Base-by-base conservation (phyloP, 2,888 invertebrate species). In the Limnephilus marmoratus region DNA sequence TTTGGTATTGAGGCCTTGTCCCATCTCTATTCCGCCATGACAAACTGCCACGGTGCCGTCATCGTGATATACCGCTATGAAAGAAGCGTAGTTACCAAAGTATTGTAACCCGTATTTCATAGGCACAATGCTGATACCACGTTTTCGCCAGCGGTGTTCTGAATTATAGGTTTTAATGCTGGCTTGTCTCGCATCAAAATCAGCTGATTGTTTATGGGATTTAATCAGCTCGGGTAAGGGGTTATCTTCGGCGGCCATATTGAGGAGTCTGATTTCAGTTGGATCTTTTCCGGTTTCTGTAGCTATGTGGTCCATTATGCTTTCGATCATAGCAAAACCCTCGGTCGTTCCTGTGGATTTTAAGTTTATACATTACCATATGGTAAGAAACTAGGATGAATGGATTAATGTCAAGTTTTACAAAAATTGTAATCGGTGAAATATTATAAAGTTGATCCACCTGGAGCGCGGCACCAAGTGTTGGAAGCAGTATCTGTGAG, bases 1-100 rank as follows among this genome's bases (percentile, higher is more conserved):
- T 96, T 98, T 96, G 2, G 98, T 98, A 88, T 98, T 95, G 90
- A 98, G 96, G 0, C 98, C 98, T 95, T 98, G 98, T 0, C 98
- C 98, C 95, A 97, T 97, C 95, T 97, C 97, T 41, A 97, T 96
- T 0, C 97, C 97, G 0, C 97, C 97, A 94, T 98, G 98, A 0
- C 97, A 95, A 90, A 98, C 95, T 0, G 97, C 95, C 0, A 98
- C 97, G 0, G 97, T 96, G 0, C 97, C 97, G 94, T 98, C 97
- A 0, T 96, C 96, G 89, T 97, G 97, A 94, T 97, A 98, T 90
- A 98, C 96, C 0, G 97, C 96, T 68, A 98, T 96, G 15, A 96
- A 96, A 0, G 97, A 96, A 81, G 97, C 95, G 93, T 95, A 97
- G 90, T 96, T 96, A 45, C 97, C 96, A 3, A 94, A 95, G 92